These are phyloP conservation scores for Colossoma macropomum DNA, from an alignment of 2,113 vertebrate species.

Conservation along the genomic window DNA sequence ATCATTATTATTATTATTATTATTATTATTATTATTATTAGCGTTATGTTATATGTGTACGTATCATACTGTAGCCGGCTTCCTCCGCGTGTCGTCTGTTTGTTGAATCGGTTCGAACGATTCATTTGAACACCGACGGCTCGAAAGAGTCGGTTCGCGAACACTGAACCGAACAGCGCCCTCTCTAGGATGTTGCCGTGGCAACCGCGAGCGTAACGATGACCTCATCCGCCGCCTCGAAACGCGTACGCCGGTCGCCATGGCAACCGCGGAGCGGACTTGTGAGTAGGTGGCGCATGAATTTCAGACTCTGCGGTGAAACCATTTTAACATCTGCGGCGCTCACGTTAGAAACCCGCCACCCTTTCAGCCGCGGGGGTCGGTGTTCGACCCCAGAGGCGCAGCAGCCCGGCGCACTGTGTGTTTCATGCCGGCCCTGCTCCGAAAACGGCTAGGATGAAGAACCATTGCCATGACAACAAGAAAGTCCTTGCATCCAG, in stretches of 20 bases:
- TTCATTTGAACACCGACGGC: not conserved
- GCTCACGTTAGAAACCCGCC: no score
- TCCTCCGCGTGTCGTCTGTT: no score
- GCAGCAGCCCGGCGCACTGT: no score
- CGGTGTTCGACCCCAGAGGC: no score
- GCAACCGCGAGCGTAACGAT: conserved; percentile 79
- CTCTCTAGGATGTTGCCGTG: conserved; percentile 75
- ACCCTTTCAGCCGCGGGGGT: no score
- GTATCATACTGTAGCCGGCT: no score
- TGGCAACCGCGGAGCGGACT: conserved; percentile 74
- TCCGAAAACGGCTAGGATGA: conserved; percentile 10
- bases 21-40: not conserved
- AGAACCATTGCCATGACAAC: conserved; percentile 55
- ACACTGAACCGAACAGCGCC: conserved; percentile 60
- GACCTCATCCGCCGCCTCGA: conserved; percentile 74
- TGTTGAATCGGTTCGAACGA: not conserved
- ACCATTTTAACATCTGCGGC: no score
- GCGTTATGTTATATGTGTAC: not conserved
- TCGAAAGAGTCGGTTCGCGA: not conserved
- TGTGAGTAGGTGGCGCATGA: not conserved
- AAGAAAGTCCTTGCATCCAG: conserved; percentile 43
- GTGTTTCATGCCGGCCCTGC: not conserved
- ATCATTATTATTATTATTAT: not conserved
- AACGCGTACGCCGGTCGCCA: conserved; percentile 74
- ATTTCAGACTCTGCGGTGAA: not conserved